phyloP scores from a whole-genome alignment of 2,888 invertebrate species.

The Lasioglossum pauxillum region DNA sequence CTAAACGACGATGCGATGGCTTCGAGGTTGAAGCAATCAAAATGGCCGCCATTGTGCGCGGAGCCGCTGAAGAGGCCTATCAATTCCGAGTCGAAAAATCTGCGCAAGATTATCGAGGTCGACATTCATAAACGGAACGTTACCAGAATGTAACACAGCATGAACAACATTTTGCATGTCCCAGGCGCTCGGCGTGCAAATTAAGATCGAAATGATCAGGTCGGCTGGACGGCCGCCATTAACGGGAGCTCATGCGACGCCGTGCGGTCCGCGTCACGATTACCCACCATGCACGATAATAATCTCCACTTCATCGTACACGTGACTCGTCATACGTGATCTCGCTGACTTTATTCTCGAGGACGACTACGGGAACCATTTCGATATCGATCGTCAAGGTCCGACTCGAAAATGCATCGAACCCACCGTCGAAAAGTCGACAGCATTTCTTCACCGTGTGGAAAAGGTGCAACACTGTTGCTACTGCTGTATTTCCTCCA shows the following conservation, averaged over 20 bases:
- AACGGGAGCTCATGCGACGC: constrained; percentile 51
- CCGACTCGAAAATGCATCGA: not conserved
- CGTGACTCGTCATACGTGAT: constrained; percentile 47
- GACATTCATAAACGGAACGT: constrained; percentile 11
- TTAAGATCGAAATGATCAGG: constrained; percentile 63
- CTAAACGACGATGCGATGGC: not conserved
- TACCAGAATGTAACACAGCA: constrained; percentile 6
- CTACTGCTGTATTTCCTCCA: not conserved
- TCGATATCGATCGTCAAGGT: constrained; percentile 19
- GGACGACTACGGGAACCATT: constrained; percentile 26
- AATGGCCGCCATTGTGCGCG: not conserved
- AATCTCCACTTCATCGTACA: constrained; percentile 55
- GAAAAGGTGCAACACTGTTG: not conserved
- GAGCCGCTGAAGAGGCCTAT: not conserved
- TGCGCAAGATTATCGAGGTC: not conserved
- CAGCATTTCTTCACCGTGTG: not conserved
- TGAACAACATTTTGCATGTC: constrained; percentile 26
- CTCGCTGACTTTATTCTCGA: not conserved
- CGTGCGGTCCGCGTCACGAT: constrained; percentile 56
- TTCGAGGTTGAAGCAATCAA: not conserved
- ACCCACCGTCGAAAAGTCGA: not conserved
- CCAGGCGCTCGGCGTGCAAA: constrained; percentile 50
- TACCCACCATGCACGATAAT: constrained; percentile 60
- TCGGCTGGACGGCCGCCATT: constrained; percentile 58
- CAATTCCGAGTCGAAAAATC: not conserved